Conservation (phyloP, 2,113 vertebrate genomes). For the Dicrurus megarhynchus region DNA sequence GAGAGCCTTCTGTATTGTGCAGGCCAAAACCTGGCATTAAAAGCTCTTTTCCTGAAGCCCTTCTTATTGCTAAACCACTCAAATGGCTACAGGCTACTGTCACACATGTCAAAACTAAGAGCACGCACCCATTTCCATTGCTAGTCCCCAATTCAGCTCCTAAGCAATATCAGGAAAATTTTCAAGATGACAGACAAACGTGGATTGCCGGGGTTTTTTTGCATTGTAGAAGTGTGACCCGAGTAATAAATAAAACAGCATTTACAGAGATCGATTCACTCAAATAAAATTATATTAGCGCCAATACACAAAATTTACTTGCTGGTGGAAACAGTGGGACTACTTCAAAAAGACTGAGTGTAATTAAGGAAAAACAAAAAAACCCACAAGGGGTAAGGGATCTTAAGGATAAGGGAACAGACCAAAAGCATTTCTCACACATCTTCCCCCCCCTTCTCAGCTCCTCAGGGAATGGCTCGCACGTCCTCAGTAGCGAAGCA, state of each 20-base stretch:
- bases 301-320: neutral
- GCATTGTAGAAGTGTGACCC: neutral
- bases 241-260: neutral
- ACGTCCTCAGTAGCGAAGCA: conserved; percentile 5
- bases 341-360: neutral
- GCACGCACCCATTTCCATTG: neutral
- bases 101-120: conserved; percentile 30
- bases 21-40: neutral
- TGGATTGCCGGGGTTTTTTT: neutral
- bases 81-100: conserved; percentile 4
- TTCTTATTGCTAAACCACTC: neutral
- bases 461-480: neutral
- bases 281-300: neutral
- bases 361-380: neutral
- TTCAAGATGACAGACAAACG: neutral
- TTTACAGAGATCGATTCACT: neutral
- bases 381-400: no score
- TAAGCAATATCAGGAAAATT: neutral
- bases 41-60: neutral
- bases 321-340: neutral
- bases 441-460: neutral
- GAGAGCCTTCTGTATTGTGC: neutral
- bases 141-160: neutral
- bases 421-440: neutral
- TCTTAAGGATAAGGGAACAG: neutral